Evolutionary conservation across 2,888 invertebrate genomes (phyloP).

Genomic region (Aphelenchoides bicaudatus): DNA sequence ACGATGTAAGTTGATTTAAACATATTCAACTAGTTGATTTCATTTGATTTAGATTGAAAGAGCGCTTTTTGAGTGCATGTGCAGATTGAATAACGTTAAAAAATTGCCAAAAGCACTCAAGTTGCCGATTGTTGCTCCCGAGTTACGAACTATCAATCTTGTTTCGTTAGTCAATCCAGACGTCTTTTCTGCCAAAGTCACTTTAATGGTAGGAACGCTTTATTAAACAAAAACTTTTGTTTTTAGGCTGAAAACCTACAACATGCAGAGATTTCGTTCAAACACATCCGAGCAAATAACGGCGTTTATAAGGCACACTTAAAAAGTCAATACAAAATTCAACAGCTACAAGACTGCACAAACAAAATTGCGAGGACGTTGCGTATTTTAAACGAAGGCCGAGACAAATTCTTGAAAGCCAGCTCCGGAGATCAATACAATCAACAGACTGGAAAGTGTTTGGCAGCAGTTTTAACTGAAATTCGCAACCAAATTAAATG

Average conservation of each 20-base stretch:
- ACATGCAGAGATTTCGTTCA: constrained; percentile 12
- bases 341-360: constrained; percentile 19
- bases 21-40: not conserved
- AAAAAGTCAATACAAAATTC: constrained; percentile 12
- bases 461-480: constrained; percentile 2
- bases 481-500: not conserved
- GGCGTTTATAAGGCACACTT: constrained; percentile 14
- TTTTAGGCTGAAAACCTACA: constrained; percentile 8
- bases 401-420: constrained; percentile 3
- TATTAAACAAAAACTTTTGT: not conserved
- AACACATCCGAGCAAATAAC: constrained; percentile 11
- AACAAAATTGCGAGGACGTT: constrained; percentile 5
- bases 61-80: constrained; percentile 10
- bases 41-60: constrained; percentile 5
- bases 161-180: constrained; percentile 15
- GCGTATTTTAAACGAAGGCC: constrained; percentile 7
- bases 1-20: constrained; percentile 2
- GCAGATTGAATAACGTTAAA: constrained; percentile 9
- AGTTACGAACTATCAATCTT: constrained; percentile 12
- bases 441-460: constrained; percentile 3
- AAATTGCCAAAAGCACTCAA: constrained; percentile 6
- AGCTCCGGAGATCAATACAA: constrained; percentile 3
- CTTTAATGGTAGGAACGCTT: constrained; percentile 3
- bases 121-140: not conserved
- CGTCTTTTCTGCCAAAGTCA: constrained; percentile 13